phyloP scores from a whole-genome alignment of 2,113 vertebrate genomes.

The Camelus bactrianus region DNA sequence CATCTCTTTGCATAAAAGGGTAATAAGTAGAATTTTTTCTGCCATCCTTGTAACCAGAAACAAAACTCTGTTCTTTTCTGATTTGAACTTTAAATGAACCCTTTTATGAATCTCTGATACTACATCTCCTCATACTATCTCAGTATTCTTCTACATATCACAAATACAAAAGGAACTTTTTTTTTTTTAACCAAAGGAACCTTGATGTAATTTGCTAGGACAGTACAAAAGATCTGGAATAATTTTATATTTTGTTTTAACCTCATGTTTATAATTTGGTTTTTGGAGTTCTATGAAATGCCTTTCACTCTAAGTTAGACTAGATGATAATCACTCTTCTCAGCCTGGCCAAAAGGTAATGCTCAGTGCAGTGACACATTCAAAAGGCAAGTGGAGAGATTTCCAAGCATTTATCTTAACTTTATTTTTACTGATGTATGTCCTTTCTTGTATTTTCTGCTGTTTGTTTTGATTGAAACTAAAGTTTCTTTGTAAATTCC shows the following conservation, averaged over 20 bases:
- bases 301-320: slow-evolving; percentile 71
- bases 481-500: slow-evolving; percentile 65
- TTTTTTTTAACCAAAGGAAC: slow-evolving; percentile 39
- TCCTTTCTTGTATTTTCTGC: slow-evolving; percentile 59
- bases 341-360: slow-evolving; percentile 56
- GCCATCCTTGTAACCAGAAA: slow-evolving; percentile 29
- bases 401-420: slow-evolving; percentile 51
- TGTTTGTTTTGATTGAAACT: slow-evolving; percentile 58
- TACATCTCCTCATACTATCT: neutral
- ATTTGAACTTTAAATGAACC: slow-evolving; percentile 60
- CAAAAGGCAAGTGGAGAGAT: slow-evolving; percentile 50
- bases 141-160: neutral
- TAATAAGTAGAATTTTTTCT: slow-evolving; percentile 7
- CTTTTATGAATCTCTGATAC: neutral
- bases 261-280: slow-evolving; percentile 70
- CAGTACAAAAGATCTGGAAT: slow-evolving; percentile 53
- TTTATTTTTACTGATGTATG: slow-evolving; percentile 49
- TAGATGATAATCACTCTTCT: slow-evolving; percentile 65
- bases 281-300: slow-evolving; percentile 66
- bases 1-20: neutral
- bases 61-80: slow-evolving; percentile 22
- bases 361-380: slow-evolving; percentile 40
- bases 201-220: slow-evolving; percentile 66
- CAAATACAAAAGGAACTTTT: slow-evolving; percentile 47
- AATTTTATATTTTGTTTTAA: slow-evolving; percentile 67